Evolutionary conservation across 2,888 invertebrate genomes (phyloP).

Genomic region (Scaptomyza parva): DNA sequence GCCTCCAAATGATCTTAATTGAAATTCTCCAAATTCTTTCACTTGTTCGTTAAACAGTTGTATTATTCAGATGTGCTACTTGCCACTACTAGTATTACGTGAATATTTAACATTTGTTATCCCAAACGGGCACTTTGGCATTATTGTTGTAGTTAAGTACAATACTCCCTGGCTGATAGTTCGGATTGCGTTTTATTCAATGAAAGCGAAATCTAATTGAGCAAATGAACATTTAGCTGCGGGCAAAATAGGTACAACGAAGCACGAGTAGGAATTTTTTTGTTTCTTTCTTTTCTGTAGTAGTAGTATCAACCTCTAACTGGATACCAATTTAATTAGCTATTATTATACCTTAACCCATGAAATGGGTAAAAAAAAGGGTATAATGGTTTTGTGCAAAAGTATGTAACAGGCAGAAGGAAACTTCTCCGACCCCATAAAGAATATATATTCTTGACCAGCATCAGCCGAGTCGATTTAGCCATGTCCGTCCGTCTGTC

Average conservation of each 20-base stretch:
- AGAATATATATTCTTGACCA: too few species aligned
- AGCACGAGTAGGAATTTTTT: background rate
- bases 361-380: too few species aligned
- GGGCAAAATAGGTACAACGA: conserved; percentile 21
- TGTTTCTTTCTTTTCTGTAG: background rate
- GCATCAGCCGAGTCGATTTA: too few species aligned
- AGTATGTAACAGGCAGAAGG: too few species aligned
- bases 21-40: background rate
- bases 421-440: too few species aligned
- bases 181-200: conserved; percentile 32
- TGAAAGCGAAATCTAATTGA: conserved; percentile 67
- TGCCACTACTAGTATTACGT: conserved; percentile 54
- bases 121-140: conserved; percentile 24
- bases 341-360: conserved; percentile 36
- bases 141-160: conserved; percentile 23
- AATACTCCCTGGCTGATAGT: conserved; percentile 19
- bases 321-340: conserved; percentile 42
- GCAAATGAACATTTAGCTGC: conserved; percentile 73
- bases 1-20: background rate
- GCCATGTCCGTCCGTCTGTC: too few species aligned
- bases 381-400: too few species aligned
- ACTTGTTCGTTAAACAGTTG: conserved; percentile 12
- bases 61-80: conserved; percentile 7
- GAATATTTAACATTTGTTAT: conserved; percentile 51
- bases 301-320: conserved; percentile 22